phyloP scores from a whole-genome alignment of 2,113 vertebrate genomes.

The Pionites leucogaster region DNA sequence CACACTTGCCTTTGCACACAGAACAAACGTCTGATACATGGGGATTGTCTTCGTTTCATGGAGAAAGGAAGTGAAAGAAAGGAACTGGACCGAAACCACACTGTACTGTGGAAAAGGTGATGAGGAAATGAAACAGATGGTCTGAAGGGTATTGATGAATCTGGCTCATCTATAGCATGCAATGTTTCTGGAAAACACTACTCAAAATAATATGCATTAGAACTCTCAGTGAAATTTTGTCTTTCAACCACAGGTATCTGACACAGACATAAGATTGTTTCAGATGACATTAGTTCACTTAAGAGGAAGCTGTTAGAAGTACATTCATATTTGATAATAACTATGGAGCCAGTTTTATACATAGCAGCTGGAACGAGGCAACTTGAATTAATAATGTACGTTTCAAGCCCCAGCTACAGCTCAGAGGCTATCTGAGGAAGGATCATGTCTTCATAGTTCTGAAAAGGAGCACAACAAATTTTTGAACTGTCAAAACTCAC shows the following conservation, averaged over 20 bases:
- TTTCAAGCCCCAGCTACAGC: not conserved
- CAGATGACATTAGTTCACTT: slow-evolving; percentile 33
- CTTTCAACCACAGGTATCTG: not conserved
- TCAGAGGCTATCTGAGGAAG: not conserved
- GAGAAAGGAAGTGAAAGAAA: not conserved
- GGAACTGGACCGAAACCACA: not conserved
- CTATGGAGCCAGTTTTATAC: slow-evolving; percentile 31
- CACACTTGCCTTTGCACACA: not conserved
- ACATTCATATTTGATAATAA: slow-evolving; percentile 43
- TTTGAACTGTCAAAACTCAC: not conserved
- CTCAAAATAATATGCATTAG: not conserved
- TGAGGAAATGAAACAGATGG: slow-evolving; percentile 1
- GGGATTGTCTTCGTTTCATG: not conserved
- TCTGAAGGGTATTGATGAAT: not conserved
- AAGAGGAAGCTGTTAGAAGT: slow-evolving; percentile 31
- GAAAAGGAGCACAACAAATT: not conserved
- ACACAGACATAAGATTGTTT: not conserved
- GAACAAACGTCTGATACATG: not conserved
- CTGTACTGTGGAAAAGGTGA: not conserved
- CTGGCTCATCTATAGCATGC: not conserved
- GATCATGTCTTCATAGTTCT: not conserved
- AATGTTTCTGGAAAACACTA: not conserved
- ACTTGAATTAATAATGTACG: slow-evolving; percentile 34
- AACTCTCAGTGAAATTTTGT: slow-evolving; percentile 2
- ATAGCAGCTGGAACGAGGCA: not conserved